Conservation (phyloP, 2,797 vertebrate genomes). For the Argya squamiceps region DNA sequence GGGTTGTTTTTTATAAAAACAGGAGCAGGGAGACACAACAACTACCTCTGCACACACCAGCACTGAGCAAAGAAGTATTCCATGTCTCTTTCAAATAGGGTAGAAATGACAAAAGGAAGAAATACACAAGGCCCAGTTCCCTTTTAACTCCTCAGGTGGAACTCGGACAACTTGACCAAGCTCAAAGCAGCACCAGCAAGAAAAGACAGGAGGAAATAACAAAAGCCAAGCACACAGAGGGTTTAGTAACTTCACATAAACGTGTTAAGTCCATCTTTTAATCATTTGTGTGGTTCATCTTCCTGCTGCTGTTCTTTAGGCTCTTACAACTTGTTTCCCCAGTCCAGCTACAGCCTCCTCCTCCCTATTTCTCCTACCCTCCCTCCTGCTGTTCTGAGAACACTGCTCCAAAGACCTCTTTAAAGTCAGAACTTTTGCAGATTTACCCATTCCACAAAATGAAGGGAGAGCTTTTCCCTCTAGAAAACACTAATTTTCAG, state of each 20-base stretch:
- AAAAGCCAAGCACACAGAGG: neutral
- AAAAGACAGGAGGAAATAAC: neutral
- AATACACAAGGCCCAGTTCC: neutral
- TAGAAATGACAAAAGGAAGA: neutral
- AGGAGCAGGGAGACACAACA: neutral
- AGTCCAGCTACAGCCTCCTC: neutral
- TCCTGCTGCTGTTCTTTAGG: neutral
- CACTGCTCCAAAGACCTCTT: neutral
- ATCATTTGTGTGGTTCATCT: neutral
- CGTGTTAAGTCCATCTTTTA: neutral
- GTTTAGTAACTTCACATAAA: neutral
- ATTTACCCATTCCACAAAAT: neutral
- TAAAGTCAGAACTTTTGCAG: neutral
- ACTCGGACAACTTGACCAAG: neutral
- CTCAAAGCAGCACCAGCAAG: neutral
- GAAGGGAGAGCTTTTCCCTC: neutral
- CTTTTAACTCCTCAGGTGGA: neutral
- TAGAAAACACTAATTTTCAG: neutral
- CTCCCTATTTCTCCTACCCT: neutral
- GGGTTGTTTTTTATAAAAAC: neutral
- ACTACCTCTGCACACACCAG: neutral
- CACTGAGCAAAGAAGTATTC: neutral
- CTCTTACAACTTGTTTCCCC: neutral
- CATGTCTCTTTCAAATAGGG: neutral
- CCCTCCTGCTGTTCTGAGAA: neutral